These are phyloP conservation scores for Trichoplusia ni DNA, from an alignment of 1,140 invertebrate genomes.

Conservation along the genomic window DNA sequence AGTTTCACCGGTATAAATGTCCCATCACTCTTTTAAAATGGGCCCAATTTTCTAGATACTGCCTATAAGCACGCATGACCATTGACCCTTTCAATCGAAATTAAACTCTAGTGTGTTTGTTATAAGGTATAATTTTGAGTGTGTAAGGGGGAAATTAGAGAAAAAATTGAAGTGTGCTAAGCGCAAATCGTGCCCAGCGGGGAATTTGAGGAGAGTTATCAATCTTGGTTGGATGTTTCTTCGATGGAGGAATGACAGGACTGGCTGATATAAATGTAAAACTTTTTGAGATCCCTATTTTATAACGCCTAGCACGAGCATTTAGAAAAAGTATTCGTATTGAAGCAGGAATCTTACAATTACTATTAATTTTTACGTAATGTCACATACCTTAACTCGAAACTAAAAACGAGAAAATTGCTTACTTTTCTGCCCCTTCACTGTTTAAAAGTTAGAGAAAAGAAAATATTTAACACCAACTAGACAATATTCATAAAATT, in stretches of 20 bases:
- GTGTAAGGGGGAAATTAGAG: slow-evolving; percentile 48
- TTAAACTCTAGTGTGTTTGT: not conserved
- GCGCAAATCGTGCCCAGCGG: slow-evolving; percentile 68
- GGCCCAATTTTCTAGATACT: slow-evolving; percentile 64
- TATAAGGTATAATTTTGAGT: slow-evolving; percentile 40
- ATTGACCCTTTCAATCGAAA: slow-evolving; percentile 10
- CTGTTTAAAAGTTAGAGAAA: too few species aligned
- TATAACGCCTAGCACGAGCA: too few species aligned
- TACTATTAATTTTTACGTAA: too few species aligned
- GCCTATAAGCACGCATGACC: slow-evolving; percentile 63
- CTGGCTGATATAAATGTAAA: too few species aligned
- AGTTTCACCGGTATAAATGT: slow-evolving; percentile 55
- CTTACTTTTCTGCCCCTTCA: too few species aligned
- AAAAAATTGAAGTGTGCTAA: slow-evolving; percentile 62
- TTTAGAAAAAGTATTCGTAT: too few species aligned
- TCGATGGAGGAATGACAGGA: not conserved
- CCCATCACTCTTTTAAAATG: slow-evolving; percentile 70
- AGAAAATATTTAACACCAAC: too few species aligned
- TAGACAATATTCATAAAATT: too few species aligned
- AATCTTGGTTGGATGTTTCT: slow-evolving; percentile 56
- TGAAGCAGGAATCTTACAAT: too few species aligned
- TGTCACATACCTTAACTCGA: too few species aligned
- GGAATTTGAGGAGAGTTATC: slow-evolving; percentile 66
- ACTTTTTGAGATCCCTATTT: too few species aligned
- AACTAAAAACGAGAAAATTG: too few species aligned